Conservation (phyloP, 2,888 invertebrate species). For the Callyntrura guangdongensis region DNA sequence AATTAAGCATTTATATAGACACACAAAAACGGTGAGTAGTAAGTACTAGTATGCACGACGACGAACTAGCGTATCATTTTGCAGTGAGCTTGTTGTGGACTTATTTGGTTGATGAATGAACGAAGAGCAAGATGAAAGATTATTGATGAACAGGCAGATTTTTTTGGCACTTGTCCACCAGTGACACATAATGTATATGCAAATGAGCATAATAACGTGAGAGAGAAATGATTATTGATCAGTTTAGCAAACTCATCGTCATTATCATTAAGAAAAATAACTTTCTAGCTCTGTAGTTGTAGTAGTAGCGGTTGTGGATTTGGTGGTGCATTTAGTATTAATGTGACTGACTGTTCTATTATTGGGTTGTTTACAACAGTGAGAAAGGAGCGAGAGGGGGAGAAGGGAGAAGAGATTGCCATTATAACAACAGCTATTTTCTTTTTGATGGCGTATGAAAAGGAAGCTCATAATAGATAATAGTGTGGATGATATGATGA, state of each 20-base stretch:
- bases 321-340: too few species aligned
- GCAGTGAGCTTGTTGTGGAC: neutral
- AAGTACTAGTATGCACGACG: neutral
- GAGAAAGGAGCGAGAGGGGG: neutral
- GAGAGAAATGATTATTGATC: constrained; percentile 28
- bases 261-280: constrained; percentile 12
- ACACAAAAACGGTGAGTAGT: neutral
- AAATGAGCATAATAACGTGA: constrained; percentile 8
- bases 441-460: neutral
- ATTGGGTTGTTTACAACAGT: constrained; percentile 12
- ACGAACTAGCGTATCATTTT: neutral
- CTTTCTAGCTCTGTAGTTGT: constrained; percentile 15
- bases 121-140: constrained; percentile 43
- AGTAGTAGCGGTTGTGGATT: neutral
- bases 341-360: constrained; percentile 1
- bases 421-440: neutral
- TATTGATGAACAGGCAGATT: constrained; percentile 10
- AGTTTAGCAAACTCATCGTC: neutral
- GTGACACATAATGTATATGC: constrained; percentile 10
- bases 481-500: neutral
- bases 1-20: constrained; percentile 55
- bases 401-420: neutral
- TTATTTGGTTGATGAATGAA: neutral
- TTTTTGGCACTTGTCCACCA: constrained; percentile 41
- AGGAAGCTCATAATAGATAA: neutral